Evolutionary conservation across 2,888 invertebrate species (phyloP).

Genomic region (Sinodicranocentrus sp.): DNA sequence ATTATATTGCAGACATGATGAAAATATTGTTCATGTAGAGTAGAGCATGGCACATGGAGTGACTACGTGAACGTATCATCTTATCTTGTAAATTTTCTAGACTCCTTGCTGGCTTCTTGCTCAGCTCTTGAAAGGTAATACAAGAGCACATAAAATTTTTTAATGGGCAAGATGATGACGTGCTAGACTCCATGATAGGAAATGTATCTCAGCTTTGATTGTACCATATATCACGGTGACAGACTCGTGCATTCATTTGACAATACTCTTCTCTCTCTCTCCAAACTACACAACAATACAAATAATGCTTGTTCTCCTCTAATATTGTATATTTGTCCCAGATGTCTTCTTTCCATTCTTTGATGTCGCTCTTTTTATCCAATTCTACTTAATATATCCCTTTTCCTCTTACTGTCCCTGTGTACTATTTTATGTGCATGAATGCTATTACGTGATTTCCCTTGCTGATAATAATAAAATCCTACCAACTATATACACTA

Average conservation of each 20-base stretch:
- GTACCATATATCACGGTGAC: slow-evolving; percentile 57
- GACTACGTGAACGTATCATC: too few relatives aligned
- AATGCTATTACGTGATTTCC: slow-evolving; percentile 62
- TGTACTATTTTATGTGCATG: slow-evolving; percentile 52
- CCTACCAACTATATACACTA: slow-evolving; percentile 24
- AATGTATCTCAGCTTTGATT: slow-evolving; percentile 59
- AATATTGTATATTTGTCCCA: slow-evolving; percentile 49
- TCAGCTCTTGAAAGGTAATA: slow-evolving; percentile 36
- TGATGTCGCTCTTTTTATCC: slow-evolving; percentile 10
- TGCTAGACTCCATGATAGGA: slow-evolving; percentile 50
- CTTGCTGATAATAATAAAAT: slow-evolving; percentile 62
- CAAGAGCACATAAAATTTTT: slow-evolving; percentile 55
- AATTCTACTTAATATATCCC: slow-evolving; percentile 23
- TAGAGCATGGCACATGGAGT: too few relatives aligned
- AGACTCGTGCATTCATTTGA: slow-evolving; percentile 44
- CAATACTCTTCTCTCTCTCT: slow-evolving; percentile 10
- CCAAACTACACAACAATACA: slow-evolving; percentile 12
- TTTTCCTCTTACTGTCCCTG: slow-evolving; percentile 36
- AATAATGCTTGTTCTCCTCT: background rate
- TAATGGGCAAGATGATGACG: slow-evolving; percentile 69
- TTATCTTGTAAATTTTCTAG: background rate
- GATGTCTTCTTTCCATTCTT: slow-evolving; percentile 30
- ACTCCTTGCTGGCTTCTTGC: background rate
- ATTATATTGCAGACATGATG: background rate
- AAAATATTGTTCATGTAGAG: too few relatives aligned